A percentile compares a stretch with the other conserved stretches of the same genome.
Evolutionary conservation across 1,140 invertebrate genomes (phyloP).

Genomic region (Penaeus chinensis): DNA sequence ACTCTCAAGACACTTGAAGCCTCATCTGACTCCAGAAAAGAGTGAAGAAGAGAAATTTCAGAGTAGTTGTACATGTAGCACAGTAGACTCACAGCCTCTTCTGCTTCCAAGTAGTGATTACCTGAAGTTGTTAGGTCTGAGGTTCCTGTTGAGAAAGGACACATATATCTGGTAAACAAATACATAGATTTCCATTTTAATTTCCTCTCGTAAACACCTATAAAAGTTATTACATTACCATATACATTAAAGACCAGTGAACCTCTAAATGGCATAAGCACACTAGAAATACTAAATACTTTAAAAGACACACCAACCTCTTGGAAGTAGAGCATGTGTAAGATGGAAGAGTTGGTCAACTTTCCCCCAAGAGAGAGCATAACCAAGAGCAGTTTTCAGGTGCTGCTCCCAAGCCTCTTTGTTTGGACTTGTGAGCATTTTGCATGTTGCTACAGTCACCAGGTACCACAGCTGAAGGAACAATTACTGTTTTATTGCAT

Average conservation of each 20-base stretch:
- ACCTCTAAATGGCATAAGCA: background rate
- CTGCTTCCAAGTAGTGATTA: background rate
- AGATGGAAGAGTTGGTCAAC: constrained; percentile 34
- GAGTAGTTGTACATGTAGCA: constrained; percentile 17
- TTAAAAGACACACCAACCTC: constrained; percentile 18
- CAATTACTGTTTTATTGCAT: background rate
- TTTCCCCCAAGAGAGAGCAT: constrained; percentile 43
- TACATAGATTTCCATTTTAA: background rate
- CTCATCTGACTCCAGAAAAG: background rate
- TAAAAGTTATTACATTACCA: too few species aligned
- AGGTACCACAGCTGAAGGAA: constrained; percentile 43
- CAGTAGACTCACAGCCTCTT: background rate
- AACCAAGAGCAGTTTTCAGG: constrained; percentile 19
- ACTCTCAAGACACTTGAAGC: background rate
- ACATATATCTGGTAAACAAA: background rate
- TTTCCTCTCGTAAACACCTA: too few species aligned
- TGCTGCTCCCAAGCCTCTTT: constrained; percentile 26
- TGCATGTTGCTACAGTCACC: constrained; percentile 26
- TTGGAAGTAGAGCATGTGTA: constrained; percentile 39
- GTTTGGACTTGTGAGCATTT: constrained; percentile 4
- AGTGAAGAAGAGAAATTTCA: constrained; percentile 22
- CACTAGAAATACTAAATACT: too few species aligned
- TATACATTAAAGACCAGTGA: background rate
- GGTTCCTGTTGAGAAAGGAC: too few species aligned
- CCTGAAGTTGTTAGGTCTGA: background rate